Conservation (phyloP, 2,113 vertebrate genomes). For the Perca flavescens region DNA sequence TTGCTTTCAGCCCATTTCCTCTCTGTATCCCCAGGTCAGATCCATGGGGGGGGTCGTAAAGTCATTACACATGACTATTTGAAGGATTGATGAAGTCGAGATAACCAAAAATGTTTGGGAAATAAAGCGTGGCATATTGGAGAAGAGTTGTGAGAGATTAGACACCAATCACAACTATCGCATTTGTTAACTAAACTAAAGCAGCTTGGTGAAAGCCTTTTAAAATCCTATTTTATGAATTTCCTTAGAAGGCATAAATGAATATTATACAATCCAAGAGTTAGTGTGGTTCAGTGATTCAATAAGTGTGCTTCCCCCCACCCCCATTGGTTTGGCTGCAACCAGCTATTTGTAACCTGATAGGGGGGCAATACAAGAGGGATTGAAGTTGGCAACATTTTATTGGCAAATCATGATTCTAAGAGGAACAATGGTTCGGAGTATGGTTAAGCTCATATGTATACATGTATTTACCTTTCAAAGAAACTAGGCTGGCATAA, state of each 20-base stretch:
- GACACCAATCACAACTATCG: not conserved
- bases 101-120: not conserved
- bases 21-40: not conserved
- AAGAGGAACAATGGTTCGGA: not conserved
- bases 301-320: not conserved
- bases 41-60: not conserved
- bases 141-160: not conserved
- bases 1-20: not conserved
- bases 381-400: slow-evolving; percentile 1
- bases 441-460: not conserved
- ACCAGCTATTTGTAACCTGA: not conserved
- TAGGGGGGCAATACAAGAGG: not conserved
- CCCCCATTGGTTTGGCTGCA: not conserved
- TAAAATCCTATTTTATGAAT: not conserved
- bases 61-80: not conserved
- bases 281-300: not conserved
- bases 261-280: not conserved
- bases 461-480: slow-evolving; percentile 7
- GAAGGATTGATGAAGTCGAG: not conserved
- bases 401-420: not conserved
- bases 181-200: not conserved
- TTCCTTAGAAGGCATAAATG: not conserved
- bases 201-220: not conserved
- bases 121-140: not conserved
- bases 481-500: not conserved